Conservation (phyloP, 1,140 invertebrate genomes). For the Papilio dardanus region DNA sequence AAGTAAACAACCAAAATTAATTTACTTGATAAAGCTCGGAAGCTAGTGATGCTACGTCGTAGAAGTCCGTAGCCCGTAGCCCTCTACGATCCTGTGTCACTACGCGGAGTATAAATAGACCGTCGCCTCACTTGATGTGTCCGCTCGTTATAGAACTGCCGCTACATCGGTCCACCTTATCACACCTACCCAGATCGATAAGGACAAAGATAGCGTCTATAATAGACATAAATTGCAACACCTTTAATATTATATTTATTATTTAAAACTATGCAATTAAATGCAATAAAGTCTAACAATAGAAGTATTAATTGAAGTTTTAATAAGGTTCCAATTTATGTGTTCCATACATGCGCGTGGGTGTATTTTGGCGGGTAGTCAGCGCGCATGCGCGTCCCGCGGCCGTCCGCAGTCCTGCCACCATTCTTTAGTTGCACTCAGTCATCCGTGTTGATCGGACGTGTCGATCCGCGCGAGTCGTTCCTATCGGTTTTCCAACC, state of each 20-base stretch:
- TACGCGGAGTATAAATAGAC: slow-evolving; percentile 50
- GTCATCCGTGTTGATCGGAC: slow-evolving; percentile 45
- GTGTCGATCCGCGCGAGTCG: slow-evolving; percentile 50
- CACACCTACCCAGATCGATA: slow-evolving; percentile 29
- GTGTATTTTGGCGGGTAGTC: slow-evolving; percentile 75
- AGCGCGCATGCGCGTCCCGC: slow-evolving; percentile 65
- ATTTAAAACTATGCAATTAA: not conserved
- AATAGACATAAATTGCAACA: not conserved
- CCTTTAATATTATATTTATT: not conserved
- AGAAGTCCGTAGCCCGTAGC: slow-evolving; percentile 48
- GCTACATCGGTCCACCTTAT: slow-evolving; percentile 26
- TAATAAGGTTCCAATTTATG: slow-evolving; percentile 55
- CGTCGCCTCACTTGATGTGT: slow-evolving; percentile 40
- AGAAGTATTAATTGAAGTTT: slow-evolving; percentile 63
- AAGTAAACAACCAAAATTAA: not conserved
- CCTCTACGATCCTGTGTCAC: slow-evolving; percentile 46
- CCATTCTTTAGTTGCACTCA: slow-evolving; percentile 78
- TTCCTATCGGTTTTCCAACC: slow-evolving; percentile 59
- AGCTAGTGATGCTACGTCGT: slow-evolving; percentile 52
- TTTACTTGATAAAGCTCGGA: slow-evolving; percentile 38
- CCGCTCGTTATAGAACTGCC: slow-evolving; percentile 33
- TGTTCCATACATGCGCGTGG: slow-evolving; percentile 77
- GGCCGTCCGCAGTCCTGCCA: slow-evolving; percentile 75
- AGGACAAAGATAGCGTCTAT: slow-evolving; percentile 5
- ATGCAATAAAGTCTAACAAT: not conserved